phyloP scores from a whole-genome alignment of 2,113 vertebrate species.

The Carettochelys insculpta region DNA sequence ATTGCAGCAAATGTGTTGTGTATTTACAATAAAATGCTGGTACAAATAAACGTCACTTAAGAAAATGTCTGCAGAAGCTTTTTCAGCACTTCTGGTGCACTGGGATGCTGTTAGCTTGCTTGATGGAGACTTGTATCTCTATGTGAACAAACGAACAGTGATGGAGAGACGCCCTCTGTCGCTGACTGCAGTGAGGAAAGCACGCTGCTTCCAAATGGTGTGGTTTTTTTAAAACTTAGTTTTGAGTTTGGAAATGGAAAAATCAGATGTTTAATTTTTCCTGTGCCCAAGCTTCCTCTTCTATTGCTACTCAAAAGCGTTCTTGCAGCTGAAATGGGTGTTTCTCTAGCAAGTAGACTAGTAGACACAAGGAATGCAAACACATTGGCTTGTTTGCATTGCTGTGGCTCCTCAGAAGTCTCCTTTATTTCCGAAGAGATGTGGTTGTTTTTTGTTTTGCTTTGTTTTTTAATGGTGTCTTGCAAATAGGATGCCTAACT shows the following conservation, averaged over 20 bases:
- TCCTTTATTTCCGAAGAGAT: background rate
- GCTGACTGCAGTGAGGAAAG: fast-evolving
- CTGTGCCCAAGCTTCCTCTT: background rate
- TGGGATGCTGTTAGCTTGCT: background rate
- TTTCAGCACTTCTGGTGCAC: fast-evolving
- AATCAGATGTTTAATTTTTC: background rate
- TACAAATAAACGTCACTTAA: background rate
- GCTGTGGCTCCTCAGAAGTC: background rate
- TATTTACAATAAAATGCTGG: background rate
- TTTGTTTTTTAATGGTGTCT: too few species aligned
- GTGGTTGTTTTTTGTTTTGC: background rate
- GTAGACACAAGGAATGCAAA: background rate
- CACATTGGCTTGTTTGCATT: background rate
- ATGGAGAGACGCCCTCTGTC: background rate
- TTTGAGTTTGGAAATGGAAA: background rate
- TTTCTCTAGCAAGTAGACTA: background rate
- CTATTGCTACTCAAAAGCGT: background rate
- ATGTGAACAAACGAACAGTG: background rate
- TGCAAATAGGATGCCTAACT: too few species aligned
- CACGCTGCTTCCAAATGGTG: background rate
- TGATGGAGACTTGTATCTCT: background rate
- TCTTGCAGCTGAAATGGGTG: fast-evolving
- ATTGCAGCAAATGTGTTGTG: background rate
- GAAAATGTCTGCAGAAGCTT: background rate
- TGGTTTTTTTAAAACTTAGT: background rate